Conservation (phyloP, 1,140 invertebrate species). For the Coptotermes formosanus region DNA sequence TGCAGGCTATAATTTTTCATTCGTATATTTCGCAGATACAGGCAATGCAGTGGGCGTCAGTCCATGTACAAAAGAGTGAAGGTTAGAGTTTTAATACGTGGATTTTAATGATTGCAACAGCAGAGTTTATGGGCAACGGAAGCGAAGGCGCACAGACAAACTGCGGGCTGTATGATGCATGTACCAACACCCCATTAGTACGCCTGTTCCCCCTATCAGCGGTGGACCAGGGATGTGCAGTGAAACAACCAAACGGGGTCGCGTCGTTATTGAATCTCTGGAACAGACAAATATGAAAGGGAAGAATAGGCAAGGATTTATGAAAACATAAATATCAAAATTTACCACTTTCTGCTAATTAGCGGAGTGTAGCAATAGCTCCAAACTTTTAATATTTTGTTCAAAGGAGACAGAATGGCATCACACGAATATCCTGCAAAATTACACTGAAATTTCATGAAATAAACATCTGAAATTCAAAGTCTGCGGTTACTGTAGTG, state of each 20-base stretch:
- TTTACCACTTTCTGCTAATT: not conserved
- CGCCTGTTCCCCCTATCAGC: not conserved
- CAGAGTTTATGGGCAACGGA: not conserved
- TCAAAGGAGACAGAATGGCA: no score
- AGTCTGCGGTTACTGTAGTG: no score
- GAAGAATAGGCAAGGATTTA: not conserved
- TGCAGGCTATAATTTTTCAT: not conserved
- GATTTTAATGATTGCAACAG: constrained; percentile 12
- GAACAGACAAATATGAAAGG: not conserved
- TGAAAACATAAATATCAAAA: not conserved
- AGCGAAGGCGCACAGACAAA: not conserved
- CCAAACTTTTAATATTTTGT: no score
- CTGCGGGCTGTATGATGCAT: not conserved
- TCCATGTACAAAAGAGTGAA: constrained; percentile 8
- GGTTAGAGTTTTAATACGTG: not conserved
- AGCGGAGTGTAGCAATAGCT: not conserved
- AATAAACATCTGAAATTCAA: no score
- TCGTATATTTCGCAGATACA: not conserved
- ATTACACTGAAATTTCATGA: no score
- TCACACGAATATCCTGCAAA: no score
- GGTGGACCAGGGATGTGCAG: not conserved
- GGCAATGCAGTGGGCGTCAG: not conserved
- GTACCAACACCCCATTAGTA: not conserved
- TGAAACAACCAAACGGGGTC: constrained; percentile 4
- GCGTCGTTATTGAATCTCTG: not conserved